These are phyloP conservation scores for Tauraco hartlaubi DNA, from an alignment of 2,797 vertebrate genomes.

Conservation along the genomic window DNA sequence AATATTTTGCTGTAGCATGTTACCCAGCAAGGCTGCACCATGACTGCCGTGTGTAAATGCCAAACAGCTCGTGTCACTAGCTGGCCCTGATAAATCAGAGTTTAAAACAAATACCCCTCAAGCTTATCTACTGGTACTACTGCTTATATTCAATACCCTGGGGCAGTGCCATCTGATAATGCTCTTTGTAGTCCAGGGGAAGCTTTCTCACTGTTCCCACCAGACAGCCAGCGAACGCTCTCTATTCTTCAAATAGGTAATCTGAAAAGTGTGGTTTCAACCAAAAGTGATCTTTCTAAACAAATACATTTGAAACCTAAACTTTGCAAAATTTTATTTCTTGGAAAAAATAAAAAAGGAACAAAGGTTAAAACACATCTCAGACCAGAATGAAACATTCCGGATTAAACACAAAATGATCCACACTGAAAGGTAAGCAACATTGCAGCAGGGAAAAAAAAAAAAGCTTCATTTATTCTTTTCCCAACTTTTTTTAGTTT, in stretches of 20 bases:
- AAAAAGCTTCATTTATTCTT: background rate
- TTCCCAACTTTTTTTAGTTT: background rate
- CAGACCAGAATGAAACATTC: background rate
- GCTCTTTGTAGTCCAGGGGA: background rate
- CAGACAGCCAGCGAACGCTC: accelerated
- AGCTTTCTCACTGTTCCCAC: background rate
- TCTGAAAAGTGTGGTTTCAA: background rate
- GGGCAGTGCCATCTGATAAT: background rate
- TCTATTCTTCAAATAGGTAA: background rate
- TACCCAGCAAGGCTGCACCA: background rate
- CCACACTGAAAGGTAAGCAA: background rate
- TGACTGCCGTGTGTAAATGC: background rate
- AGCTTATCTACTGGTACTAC: background rate
- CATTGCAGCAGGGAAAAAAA: background rate
- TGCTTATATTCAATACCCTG: background rate
- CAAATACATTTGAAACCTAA: background rate
- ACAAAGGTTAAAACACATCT: background rate
- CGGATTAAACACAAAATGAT: background rate
- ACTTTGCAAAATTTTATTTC: background rate
- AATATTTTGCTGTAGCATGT: background rate
- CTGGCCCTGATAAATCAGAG: background rate
- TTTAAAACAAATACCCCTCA: background rate
- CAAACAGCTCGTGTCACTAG: background rate
- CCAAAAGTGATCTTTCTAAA: background rate
- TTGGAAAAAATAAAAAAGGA: background rate